These are phyloP conservation scores for Orientallactaga sibirica DNA, from an alignment of 2,797 vertebrate genomes.

Conservation along the genomic window DNA sequence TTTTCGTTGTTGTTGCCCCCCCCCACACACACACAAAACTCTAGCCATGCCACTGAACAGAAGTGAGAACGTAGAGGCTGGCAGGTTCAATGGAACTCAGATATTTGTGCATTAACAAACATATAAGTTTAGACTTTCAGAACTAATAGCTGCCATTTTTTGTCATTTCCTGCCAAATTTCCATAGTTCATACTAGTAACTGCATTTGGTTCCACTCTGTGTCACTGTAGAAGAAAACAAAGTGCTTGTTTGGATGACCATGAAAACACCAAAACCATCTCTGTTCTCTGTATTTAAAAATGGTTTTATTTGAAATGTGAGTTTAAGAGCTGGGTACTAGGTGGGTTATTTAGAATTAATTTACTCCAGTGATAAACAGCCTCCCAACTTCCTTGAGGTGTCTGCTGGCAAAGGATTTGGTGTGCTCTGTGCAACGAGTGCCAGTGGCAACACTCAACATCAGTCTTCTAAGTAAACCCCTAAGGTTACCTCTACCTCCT, in stretches of 20 bases:
- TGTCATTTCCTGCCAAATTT: conserved; percentile 57
- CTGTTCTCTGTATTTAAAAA: conserved; percentile 43
- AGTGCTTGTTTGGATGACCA: conserved; percentile 47
- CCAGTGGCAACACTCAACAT: not conserved
- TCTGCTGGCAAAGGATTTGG: not conserved
- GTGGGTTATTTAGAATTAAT: conserved; percentile 40
- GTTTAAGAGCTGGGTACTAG: conserved; percentile 25
- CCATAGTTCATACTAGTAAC: conserved; percentile 45
- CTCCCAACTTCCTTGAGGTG: not conserved
- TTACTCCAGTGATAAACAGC: not conserved
- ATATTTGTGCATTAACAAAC: conserved; percentile 66
- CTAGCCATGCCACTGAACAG: not conserved
- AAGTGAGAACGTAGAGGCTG: not conserved
- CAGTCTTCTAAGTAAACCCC: not conserved
- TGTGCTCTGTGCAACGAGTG: not conserved
- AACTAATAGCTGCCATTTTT: conserved; percentile 55
- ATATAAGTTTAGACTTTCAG: conserved; percentile 50
- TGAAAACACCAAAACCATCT: conserved; percentile 64
- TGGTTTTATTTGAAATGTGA: conserved; percentile 55
- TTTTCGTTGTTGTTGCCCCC: not conserved
- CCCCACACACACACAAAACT: not conserved
- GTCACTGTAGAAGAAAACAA: conserved; percentile 61
- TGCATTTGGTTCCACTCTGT: conserved; percentile 63
- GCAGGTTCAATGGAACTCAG: conserved; percentile 40
- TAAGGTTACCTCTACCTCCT: conserved; percentile 29